A percentile compares a stretch with the other conserved stretches of the same genome.
Conservation (phyloP, 2,797 vertebrate genomes). For the Zenarchopterus dispar region DNA sequence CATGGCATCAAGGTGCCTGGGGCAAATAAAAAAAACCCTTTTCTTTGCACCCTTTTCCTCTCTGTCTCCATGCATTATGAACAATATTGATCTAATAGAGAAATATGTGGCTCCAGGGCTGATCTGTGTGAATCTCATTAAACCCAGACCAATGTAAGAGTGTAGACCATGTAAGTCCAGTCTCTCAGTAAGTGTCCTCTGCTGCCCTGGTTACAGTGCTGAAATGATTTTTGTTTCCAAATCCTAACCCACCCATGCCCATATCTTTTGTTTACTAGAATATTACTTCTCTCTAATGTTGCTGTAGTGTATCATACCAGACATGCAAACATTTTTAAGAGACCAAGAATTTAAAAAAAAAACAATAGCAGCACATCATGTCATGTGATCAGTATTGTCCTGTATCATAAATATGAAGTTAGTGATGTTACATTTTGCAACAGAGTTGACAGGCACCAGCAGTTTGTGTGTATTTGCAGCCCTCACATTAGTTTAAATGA, state of each 20-base stretch:
- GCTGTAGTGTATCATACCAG: too few species aligned
- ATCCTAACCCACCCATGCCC: not conserved
- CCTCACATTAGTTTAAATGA: too few species aligned
- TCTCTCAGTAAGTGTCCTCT: not conserved
- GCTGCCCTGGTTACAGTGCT: not conserved
- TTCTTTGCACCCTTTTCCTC: not conserved
- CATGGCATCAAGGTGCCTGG: not conserved
- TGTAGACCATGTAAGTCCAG: not conserved
- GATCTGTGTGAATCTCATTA: conserved; percentile 9
- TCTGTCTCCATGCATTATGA: conserved; percentile 1
- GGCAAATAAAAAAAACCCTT: not conserved
- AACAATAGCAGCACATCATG: too few species aligned
- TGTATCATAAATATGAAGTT: too few species aligned
- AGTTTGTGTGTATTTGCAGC: too few species aligned
- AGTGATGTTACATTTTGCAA: too few species aligned
- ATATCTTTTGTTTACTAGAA: too few species aligned
- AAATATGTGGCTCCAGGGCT: not conserved
- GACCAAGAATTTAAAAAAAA: too few species aligned
- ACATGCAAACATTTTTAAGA: too few species aligned
- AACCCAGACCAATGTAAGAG: not conserved
- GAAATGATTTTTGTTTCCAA: not conserved
- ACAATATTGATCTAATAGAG: conserved; percentile 4
- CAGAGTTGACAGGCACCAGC: too few species aligned
- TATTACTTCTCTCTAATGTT: too few species aligned
- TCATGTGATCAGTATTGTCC: too few species aligned